Evolutionary conservation across 1,140 invertebrate genomes (phyloP).

Genomic region (Papilio xuthus): DNA sequence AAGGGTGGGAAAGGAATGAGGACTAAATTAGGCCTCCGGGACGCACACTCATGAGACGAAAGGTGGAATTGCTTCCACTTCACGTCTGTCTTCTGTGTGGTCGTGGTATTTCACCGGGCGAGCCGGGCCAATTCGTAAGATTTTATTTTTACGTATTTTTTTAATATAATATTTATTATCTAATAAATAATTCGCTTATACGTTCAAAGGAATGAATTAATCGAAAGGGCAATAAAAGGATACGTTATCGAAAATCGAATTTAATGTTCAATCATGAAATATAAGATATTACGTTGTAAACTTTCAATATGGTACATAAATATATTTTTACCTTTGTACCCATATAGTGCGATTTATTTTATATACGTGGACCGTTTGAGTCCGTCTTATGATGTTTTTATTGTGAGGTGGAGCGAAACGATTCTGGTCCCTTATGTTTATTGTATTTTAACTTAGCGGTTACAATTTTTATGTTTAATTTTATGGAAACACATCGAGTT

Average conservation of each 20-base stretch:
- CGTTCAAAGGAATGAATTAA: conserved; percentile 2
- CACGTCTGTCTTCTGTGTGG: too few species aligned
- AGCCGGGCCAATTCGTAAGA: too few species aligned
- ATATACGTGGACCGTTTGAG: conserved; percentile 55
- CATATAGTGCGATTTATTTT: conserved; percentile 58
- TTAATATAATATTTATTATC: not conserved
- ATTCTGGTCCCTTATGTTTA: conserved; percentile 55
- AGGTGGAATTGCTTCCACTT: too few species aligned
- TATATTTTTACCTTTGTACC: conserved; percentile 51
- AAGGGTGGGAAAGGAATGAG: too few species aligned
- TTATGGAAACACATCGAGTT: conserved; percentile 47
- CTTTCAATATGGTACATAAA: conserved; percentile 54
- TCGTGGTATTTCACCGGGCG: too few species aligned
- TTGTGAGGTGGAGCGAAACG: conserved; percentile 60
- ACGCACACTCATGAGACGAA: too few species aligned
- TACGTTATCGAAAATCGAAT: conserved; percentile 33
- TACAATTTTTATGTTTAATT: conserved; percentile 61
- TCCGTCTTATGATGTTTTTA: conserved; percentile 63
- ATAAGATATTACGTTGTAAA: conserved; percentile 55
- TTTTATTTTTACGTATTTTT: not conserved
- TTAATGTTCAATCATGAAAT: conserved; percentile 38
- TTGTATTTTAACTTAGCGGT: conserved; percentile 60
- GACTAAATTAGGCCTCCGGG: too few species aligned
- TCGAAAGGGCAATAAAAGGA: not conserved
- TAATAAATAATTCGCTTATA: not conserved